Base-by-base conservation (phyloP, 2,113 vertebrate genomes). In the Epinephelus cyanopodus region DNA sequence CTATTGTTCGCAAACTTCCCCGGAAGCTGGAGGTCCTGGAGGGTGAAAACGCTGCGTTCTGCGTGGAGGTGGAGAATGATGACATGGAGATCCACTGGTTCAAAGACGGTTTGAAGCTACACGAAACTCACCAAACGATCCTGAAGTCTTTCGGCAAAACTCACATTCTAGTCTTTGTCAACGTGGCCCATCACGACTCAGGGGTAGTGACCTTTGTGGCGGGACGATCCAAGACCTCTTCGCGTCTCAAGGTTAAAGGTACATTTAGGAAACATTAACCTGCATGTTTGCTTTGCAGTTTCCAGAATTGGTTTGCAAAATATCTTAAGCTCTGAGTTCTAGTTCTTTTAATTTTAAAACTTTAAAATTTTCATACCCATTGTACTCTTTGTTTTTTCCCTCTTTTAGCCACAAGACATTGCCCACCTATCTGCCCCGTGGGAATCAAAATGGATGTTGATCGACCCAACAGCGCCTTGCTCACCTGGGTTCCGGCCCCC, bases 201-300 rank as follows among this genome's bases (percentile, higher is more conserved):
- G 98, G 98, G 39, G 94, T 97, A 3, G 95, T 99, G 90, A 96
- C 96, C 60, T 99, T 99, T 73, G 64, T 95, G 0, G 78, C 95
- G 0, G 95, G 97, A 58, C 95, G 95, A 78, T 99, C 98, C 0
- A 96, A 94, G 75, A 98, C 97, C 0, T 96, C 96, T 2, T 96
- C 96, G 3, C 96, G 97, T 70, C 97, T 99, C 56, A 97, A 97
- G 18, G 96, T 99, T 78, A 99, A 98, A 96, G 96, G 98, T 98
- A 92, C 94, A 19, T 67, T 18, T 1, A 23, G 13, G 9, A 56
- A 61, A 79, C 4, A 23, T 12, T 21, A 12, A 63, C 5, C 11
- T 37, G 2, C 23, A 47, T 45, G 39, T 29, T 27, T 50, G 52
- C 48, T 29, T 29, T 29, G 29, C 29, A 29, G 29, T 29, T 29